Evolutionary conservation across 1,140 invertebrate genomes (phyloP).

Genomic region (Cyclina sinensis): DNA sequence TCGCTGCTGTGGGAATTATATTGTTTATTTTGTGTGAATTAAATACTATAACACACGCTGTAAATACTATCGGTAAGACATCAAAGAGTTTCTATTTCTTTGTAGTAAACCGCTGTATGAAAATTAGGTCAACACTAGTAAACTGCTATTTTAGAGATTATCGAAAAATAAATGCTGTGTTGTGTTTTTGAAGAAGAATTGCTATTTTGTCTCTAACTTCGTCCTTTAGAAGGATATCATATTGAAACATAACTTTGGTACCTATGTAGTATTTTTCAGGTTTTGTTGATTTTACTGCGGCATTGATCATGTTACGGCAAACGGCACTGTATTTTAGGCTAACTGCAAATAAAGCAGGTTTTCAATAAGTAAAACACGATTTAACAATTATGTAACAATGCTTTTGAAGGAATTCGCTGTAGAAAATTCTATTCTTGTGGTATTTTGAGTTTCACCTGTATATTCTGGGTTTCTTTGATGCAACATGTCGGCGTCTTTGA

Average conservation of each 20-base stretch:
- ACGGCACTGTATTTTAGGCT: too few species aligned
- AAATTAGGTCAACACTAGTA: slow-evolving; percentile 52
- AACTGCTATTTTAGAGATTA: background rate
- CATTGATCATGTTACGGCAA: too few species aligned
- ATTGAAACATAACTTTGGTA: too few species aligned
- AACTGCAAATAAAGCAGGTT: too few species aligned
- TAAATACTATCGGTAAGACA: slow-evolving; percentile 44
- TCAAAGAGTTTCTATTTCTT: slow-evolving; percentile 47
- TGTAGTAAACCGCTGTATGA: slow-evolving; percentile 53
- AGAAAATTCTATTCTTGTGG: too few species aligned
- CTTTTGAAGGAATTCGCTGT: too few species aligned
- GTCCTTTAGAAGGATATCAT: too few species aligned
- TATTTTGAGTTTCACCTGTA: slow-evolving; percentile 44
- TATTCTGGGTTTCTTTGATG: slow-evolving; percentile 7
- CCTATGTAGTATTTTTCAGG: too few species aligned
- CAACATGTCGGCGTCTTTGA: slow-evolving; percentile 42
- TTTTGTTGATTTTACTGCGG: too few species aligned
- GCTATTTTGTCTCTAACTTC: background rate
- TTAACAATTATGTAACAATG: too few species aligned
- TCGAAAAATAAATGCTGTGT: background rate
- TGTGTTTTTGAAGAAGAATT: too few species aligned
- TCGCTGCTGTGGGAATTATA: slow-evolving; percentile 18
- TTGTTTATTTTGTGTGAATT: slow-evolving; percentile 57
- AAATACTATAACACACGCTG: slow-evolving; percentile 1
- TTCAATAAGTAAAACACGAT: too few species aligned